These are phyloP conservation scores for Deroplatys truncata DNA, from an alignment of 2,888 invertebrate species.

Conservation along the genomic window DNA sequence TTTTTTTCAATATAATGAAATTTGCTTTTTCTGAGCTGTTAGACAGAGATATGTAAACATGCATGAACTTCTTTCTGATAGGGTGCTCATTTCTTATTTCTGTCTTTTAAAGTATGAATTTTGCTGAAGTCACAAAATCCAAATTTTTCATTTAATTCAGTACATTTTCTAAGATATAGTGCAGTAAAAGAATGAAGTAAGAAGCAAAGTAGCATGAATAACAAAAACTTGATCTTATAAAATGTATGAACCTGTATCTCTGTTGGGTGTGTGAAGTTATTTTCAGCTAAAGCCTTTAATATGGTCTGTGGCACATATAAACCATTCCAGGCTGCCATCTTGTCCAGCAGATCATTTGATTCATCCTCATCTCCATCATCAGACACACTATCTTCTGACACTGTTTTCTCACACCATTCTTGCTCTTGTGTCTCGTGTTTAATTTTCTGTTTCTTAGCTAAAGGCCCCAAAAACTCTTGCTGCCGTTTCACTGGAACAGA, in stretches of 20 bases:
- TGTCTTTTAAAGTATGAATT: too few species aligned
- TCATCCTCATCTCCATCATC: slow-evolving; percentile 1
- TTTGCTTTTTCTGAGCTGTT: too few species aligned
- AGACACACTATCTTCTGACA: slow-evolving; percentile 23
- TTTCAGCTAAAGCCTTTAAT: slow-evolving; percentile 67
- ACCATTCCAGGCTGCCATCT: slow-evolving; percentile 60
- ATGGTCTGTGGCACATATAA: slow-evolving; percentile 66
- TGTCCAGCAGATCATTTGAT: slow-evolving; percentile 42
- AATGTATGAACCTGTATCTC: slow-evolving; percentile 64
- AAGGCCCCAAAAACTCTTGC: slow-evolving; percentile 17
- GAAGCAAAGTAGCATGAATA: too few species aligned
- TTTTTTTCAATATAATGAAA: too few species aligned
- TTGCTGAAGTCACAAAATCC: too few species aligned
- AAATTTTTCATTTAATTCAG: too few species aligned
- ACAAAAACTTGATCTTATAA: not conserved
- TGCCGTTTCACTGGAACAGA: not conserved
- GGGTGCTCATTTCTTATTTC: too few species aligned
- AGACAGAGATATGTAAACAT: too few species aligned
- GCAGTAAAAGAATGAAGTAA: too few species aligned
- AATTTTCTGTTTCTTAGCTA: slow-evolving; percentile 46
- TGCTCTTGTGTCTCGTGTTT: slow-evolving; percentile 33
- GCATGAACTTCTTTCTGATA: too few species aligned
- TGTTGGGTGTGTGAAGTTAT: slow-evolving; percentile 78
- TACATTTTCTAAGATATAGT: too few species aligned
- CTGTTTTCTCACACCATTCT: slow-evolving; percentile 10